Evolutionary conservation across 1,140 invertebrate genomes (phyloP).

Genomic region (Drosophila nigromelanica): DNA sequence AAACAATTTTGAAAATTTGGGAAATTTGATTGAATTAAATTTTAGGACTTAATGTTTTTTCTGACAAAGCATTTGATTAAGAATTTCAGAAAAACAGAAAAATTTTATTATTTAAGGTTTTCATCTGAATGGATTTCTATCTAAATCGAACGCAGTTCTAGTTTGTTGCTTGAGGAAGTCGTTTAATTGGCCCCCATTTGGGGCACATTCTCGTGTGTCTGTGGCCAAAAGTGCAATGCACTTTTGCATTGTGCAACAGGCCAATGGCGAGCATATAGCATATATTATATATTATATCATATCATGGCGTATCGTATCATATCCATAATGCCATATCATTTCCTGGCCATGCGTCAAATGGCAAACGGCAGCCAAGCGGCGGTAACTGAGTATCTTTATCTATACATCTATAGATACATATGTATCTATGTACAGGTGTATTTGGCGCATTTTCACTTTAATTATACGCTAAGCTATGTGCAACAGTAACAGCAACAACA

Average conservation of each 20-base stretch:
- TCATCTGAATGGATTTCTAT: no score
- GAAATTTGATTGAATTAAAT: no score
- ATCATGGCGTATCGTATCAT: background rate
- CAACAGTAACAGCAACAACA: conserved; percentile 7
- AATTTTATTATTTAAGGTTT: no score
- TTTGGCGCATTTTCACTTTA: conserved; percentile 14
- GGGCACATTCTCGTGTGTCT: no score
- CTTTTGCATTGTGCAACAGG: background rate
- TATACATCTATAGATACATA: conserved; percentile 59
- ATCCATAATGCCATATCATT: background rate
- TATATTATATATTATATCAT: background rate
- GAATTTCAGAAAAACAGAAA: no score
- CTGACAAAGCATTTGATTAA: no score
- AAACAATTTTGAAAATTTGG: no score
- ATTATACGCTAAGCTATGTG: conserved; percentile 17
- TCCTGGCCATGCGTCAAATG: background rate
- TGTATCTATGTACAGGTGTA: conserved; percentile 83
- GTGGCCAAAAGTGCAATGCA: background rate
- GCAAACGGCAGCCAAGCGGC: background rate
- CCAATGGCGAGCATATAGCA: background rate
- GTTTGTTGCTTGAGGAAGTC: no score
- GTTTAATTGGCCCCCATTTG: no score
- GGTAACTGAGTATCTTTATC: background rate
- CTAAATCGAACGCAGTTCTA: no score
- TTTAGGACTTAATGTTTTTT: no score